These are phyloP conservation scores for Tribolium madens DNA, from an alignment of 1,140 invertebrate species.

Conservation along the genomic window DNA sequence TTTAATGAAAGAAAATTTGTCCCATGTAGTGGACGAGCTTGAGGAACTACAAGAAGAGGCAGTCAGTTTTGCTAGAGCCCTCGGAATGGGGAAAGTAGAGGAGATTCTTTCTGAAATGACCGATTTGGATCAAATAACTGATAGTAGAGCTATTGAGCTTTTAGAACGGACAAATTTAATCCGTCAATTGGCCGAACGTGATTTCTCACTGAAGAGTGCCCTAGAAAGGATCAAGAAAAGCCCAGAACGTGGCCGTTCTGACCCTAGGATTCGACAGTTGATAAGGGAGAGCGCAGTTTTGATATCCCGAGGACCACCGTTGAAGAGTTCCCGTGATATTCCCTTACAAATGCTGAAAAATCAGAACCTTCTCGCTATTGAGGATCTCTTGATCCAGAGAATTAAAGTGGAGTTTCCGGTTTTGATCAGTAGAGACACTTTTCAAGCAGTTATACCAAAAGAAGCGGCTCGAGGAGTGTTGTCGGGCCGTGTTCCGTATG, in stretches of 20 bases:
- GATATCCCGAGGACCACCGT: slow-evolving; percentile 56
- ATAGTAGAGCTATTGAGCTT: slow-evolving; percentile 73
- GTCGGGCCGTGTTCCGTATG: slow-evolving; percentile 81
- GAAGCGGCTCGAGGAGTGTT: slow-evolving; percentile 79
- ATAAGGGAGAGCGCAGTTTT: slow-evolving; percentile 78
- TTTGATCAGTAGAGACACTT: slow-evolving; percentile 80
- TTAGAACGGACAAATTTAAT: slow-evolving; percentile 80
- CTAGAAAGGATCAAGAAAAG: slow-evolving; percentile 74
- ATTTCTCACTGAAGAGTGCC: slow-evolving; percentile 72
- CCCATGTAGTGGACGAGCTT: slow-evolving; percentile 41
- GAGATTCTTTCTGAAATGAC: slow-evolving; percentile 54
- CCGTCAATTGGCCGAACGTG: slow-evolving; percentile 77
- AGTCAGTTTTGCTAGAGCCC: slow-evolving; percentile 76
- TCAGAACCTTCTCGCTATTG: slow-evolving; percentile 79
- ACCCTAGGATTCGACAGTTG: slow-evolving; percentile 76
- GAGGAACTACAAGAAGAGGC: slow-evolving; percentile 71
- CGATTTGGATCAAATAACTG: slow-evolving; percentile 47
- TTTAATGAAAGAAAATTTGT: slow-evolving; percentile 49
- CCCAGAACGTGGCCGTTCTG: slow-evolving; percentile 74
- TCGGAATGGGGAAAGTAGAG: slow-evolving; percentile 76
- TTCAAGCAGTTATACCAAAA: slow-evolving; percentile 82
- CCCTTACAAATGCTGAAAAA: slow-evolving; percentile 74
- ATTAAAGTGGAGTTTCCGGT: slow-evolving; percentile 72
- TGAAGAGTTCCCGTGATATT: slow-evolving; percentile 69
- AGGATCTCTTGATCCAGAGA: slow-evolving; percentile 77